phyloP scores from a whole-genome alignment of 2,797 vertebrate genomes.

The Mormyrops boulengeri region DNA sequence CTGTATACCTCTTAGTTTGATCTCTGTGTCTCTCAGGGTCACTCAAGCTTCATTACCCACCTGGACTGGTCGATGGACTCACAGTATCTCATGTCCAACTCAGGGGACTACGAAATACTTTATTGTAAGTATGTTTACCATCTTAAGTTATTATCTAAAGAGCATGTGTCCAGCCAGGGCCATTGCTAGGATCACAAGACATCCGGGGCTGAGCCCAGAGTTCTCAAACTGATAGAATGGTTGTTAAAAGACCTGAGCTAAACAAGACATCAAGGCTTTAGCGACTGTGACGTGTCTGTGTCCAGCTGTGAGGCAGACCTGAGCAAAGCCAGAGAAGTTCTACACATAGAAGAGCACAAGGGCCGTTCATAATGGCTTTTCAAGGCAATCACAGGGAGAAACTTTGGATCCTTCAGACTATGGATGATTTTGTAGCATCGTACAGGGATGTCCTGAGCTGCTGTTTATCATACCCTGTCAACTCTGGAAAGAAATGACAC shows the following conservation, averaged over 20 bases:
- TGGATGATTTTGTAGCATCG: background rate
- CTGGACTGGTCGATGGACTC: conserved; percentile 95
- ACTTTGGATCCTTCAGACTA: background rate
- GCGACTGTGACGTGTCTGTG: background rate
- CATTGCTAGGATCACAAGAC: background rate
- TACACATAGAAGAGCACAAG: background rate
- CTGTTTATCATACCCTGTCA: background rate
- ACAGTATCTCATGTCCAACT: conserved; percentile 94
- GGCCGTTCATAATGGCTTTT: background rate
- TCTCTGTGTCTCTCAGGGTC: conserved; percentile 68
- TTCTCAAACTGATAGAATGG: background rate
- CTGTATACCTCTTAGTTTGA: background rate
- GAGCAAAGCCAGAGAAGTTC: background rate
- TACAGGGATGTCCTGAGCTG: background rate
- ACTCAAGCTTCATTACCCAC: conserved; percentile 98
- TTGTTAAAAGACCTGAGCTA: background rate
- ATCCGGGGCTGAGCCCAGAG: background rate
- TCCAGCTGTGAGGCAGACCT: background rate
- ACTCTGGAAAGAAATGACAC: background rate
- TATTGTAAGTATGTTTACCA: conserved; percentile 77
- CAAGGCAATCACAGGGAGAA: background rate
- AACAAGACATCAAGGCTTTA: background rate
- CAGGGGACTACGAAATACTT: conserved; percentile 96
- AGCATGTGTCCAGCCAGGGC: background rate
- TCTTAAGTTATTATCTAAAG: background rate